Conservation (phyloP, 2,888 invertebrate genomes). For the Cepaea hortensis region DNA sequence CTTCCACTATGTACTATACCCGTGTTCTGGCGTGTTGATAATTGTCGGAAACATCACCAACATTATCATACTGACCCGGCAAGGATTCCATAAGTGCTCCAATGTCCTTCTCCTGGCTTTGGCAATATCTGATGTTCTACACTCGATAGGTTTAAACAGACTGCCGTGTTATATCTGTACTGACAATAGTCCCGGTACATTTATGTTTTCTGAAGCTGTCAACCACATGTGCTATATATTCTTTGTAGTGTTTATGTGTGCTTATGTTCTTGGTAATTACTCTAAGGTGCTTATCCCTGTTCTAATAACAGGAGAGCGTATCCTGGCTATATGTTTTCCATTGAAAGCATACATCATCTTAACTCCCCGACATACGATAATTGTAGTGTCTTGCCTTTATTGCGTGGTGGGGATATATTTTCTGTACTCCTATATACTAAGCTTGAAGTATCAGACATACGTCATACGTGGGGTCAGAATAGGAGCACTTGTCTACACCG, state of each 20-base stretch:
- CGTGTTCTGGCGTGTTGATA: not conserved
- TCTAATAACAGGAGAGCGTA: constrained; percentile 1
- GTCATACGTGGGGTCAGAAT: not conserved
- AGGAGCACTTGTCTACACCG: not conserved
- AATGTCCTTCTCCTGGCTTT: constrained; percentile 18
- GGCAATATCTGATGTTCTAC: not conserved
- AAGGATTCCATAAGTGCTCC: constrained; percentile 25
- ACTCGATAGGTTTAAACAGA: not conserved
- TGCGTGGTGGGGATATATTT: not conserved
- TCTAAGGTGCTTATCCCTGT: not conserved
- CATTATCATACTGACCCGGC: not conserved
- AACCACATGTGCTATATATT: not conserved
- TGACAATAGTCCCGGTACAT: not conserved
- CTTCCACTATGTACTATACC: not conserved
- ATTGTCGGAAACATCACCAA: not conserved
- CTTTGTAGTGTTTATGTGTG: not conserved
- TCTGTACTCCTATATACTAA: not conserved
- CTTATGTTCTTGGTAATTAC: not conserved
- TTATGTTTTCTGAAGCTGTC: not conserved
- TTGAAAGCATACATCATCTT: not conserved
- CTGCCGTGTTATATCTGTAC: not conserved
- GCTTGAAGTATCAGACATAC: not conserved
- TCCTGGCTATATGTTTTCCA: constrained; percentile 1
- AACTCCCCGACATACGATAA: not conserved
- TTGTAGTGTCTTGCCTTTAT: not conserved